Base-by-base conservation (phyloP, 2,113 vertebrate species). In the Irena cyanogastra region DNA sequence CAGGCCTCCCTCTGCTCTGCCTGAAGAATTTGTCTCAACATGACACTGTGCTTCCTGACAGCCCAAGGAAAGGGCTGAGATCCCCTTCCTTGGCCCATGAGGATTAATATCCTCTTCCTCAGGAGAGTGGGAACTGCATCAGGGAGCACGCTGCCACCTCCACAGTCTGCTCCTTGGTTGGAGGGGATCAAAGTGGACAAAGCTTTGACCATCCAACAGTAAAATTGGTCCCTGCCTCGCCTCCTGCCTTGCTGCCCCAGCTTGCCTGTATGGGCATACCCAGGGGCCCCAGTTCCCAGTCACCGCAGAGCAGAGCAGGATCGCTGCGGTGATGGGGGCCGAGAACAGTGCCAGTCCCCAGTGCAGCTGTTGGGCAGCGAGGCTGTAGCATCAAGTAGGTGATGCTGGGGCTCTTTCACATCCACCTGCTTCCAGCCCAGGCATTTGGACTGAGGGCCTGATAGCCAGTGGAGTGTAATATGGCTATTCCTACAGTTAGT, bases 281-380 rank as follows among this genome's bases (percentile, higher is more conserved):
- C 22, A 6, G 63, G 16, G 7, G 1, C 9, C 53, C 15, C 10
- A 16, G 12, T 17, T 68, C 28, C 3, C 15, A 3, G 49, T 41
- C 7, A 4, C 9, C 0, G 59, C 35, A 37, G 83, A 47, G 52
- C 22, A 9, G 37, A 13, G 42, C 2, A 1, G 63, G n/a, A 19
- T 57, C 0, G 0, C 59, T 59, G 68, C 0, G 0, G 28, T 2
- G 26, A 13, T 3, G 0, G 2, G 19, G 7, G 17, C 28, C 1
- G 0, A 5, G 8, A 6, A 16, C 20, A 6, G 2, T 1, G 14
- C 56, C 16, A 11, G 12, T 3, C 23, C 3, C 0, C 72, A 31
- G 6, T 0, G 17, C 0, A 2, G 39, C 76, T 45, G 28, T 14
- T 16, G 69, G 30, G 53, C 31, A 63, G 31, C 0, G 0, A 18